These are phyloP conservation scores for Drosophila subquinaria DNA, from an alignment of 2,888 invertebrate species.

Conservation along the genomic window DNA sequence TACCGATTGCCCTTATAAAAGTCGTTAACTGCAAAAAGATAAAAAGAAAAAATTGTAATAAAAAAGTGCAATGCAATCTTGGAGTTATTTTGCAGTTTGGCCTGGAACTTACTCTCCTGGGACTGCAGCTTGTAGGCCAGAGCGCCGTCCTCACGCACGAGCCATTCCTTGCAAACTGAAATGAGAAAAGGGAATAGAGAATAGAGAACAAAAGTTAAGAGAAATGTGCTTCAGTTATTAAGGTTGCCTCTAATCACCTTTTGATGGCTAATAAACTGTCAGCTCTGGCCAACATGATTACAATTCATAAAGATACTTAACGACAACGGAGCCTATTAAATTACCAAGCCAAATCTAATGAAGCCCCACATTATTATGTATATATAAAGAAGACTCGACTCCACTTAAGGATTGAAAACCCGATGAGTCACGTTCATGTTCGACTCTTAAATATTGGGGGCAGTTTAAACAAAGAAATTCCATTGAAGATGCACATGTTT, in stretches of 20 bases:
- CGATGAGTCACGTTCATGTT: constrained; percentile 65
- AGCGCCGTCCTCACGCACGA: constrained; percentile 93
- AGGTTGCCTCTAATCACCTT: constrained; percentile 52
- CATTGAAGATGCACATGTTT: constrained; percentile 68
- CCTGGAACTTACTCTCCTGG: constrained; percentile 89
- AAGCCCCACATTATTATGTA: constrained; percentile 52
- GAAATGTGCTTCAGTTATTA: constrained; percentile 29
- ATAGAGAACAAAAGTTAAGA: background rate
- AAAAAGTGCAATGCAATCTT: constrained; percentile 16
- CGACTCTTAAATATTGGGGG: constrained; percentile 33
- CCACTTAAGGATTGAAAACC: constrained; percentile 50
- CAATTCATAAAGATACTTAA: constrained; percentile 59
- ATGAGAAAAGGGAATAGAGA: constrained; percentile 46
- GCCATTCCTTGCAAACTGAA: constrained; percentile 93
- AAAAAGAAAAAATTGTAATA: constrained; percentile 14
- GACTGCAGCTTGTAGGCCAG: constrained; percentile 92
- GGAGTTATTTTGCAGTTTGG: constrained; percentile 7
- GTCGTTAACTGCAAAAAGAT: constrained; percentile 87
- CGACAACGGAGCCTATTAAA: constrained; percentile 59
- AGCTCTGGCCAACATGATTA: constrained; percentile 39
- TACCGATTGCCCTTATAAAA: constrained; percentile 92
- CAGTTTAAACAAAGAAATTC: constrained; percentile 72
- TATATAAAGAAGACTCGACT: background rate
- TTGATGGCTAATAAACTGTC: constrained; percentile 55
- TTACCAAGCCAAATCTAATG: constrained; percentile 68